Evolutionary conservation across 2,888 invertebrate species (phyloP), one percentile per base, ranked within the genome.

Genomic region (Metalampra italica): DNA sequence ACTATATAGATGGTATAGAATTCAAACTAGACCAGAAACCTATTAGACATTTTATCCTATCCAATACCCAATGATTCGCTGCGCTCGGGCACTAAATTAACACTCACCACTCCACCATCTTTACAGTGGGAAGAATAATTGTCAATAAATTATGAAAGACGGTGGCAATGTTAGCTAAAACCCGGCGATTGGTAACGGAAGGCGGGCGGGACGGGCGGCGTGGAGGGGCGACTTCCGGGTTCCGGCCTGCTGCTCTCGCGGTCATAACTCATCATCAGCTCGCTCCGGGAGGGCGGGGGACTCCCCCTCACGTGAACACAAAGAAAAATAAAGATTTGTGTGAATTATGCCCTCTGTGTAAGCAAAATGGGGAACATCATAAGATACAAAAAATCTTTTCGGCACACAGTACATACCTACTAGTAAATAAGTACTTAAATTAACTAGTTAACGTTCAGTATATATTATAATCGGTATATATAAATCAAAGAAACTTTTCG

Each of bases 241-340:
- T 75, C 78, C 75, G 78, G 73, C 57, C 68, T 66, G 62, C 69
- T 66, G 62, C 68, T 58, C 66, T 64, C 64, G 57, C 54, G 60
- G 64, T 74, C 75, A 80, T 88, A 88, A 87, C 86, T 87, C 87
- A 87, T 89, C 87, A 87, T 87, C 87, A 86, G 71, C 65, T 57
- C 84, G 55, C 87, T 58, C 65, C 80, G 71, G 85, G 84, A 75
- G 76, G 67, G 66, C 61, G n/a, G 11, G 22, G 22, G 62, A 63
- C 75, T 69, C 80, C 64, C 78, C 73, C 81, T 71, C 77, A 62
- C 68, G 57, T 51, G 62, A 68, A 68, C 63, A 77, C 76, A 82
- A 83, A 82, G 82, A 82, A 81, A 81, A 76, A 80, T 75, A 78
- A 79, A 84, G 84, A 86, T 84, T 82, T 83, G 79, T 78, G 80